phyloP scores from a whole-genome alignment of 2,113 vertebrate genomes.

The Rissa tridactyla region DNA sequence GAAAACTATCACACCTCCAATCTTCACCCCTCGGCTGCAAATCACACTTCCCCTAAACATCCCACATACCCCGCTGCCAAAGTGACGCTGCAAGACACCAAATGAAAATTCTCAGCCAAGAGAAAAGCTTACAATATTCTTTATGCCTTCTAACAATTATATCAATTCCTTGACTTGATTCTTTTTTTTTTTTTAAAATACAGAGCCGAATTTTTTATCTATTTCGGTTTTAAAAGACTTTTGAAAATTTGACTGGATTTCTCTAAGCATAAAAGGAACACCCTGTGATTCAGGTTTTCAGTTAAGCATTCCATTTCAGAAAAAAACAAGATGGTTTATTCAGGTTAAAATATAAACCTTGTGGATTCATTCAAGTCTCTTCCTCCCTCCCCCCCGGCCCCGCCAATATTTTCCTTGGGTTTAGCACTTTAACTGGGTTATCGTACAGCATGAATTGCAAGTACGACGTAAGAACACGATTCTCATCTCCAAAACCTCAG shows the following conservation, averaged over 20 bases:
- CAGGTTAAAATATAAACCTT: not conserved
- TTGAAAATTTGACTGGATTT: not conserved
- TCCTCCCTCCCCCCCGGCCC: fast-evolving
- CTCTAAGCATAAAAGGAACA: not conserved
- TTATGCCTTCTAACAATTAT: not conserved
- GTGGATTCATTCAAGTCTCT: not conserved
- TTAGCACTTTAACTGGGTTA: not conserved
- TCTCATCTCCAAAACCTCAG: not conserved
- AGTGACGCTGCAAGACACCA: not conserved
- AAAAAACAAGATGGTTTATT: not conserved
- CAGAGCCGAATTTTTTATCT: not conserved
- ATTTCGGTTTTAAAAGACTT: not conserved
- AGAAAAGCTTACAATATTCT: not conserved
- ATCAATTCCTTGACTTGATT: not conserved
- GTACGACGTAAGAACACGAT: not conserved
- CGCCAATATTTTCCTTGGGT: not conserved
- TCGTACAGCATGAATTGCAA: not conserved
- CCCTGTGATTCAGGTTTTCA: not conserved
- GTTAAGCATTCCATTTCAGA: not conserved
- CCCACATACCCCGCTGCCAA: not conserved
- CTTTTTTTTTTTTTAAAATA: not conserved
- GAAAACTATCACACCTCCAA: not conserved
- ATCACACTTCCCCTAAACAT: not conserved
- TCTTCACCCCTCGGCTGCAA: not conserved
- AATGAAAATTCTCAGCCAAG: not conserved